A percentile compares a stretch with the other conserved stretches of the same genome.
phyloP scores from a whole-genome alignment of 1,140 invertebrate species.

The Eumeta japonica region DNA sequence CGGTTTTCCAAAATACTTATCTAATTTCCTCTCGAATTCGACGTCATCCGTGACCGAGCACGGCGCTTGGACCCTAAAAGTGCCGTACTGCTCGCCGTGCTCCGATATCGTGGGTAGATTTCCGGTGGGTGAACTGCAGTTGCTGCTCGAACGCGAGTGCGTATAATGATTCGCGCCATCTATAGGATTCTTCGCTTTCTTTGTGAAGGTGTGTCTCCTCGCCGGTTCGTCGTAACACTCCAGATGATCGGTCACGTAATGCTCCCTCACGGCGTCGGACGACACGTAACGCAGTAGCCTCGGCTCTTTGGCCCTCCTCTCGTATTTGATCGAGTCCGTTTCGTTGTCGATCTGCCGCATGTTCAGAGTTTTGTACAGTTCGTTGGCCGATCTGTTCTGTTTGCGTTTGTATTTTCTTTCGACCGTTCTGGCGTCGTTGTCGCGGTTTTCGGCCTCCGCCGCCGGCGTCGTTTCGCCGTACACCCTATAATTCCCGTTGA shows the following conservation, averaged over 20 bases:
- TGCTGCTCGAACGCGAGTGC: slow-evolving; percentile 44
- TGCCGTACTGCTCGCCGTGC: slow-evolving; percentile 38
- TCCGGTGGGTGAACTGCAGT: slow-evolving; percentile 37
- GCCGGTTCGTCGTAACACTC: slow-evolving; percentile 42
- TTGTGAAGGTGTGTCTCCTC: slow-evolving; percentile 36
- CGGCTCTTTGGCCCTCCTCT: slow-evolving; percentile 45
- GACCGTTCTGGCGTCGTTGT: slow-evolving; percentile 37
- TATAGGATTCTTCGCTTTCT: slow-evolving; percentile 42
- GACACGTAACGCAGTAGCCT: slow-evolving; percentile 42
- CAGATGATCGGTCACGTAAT: slow-evolving; percentile 39
- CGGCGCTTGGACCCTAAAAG: slow-evolving; percentile 27
- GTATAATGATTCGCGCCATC: slow-evolving; percentile 48
- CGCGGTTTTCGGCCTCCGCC: slow-evolving; percentile 40
- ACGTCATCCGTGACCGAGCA: slow-evolving; percentile 19
- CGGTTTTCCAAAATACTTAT: slow-evolving; percentile 47
- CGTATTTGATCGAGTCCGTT: slow-evolving; percentile 45
- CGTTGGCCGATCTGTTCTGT: slow-evolving; percentile 30
- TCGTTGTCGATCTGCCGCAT: slow-evolving; percentile 41
- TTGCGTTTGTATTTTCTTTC: slow-evolving; percentile 37
- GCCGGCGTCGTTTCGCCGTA: slow-evolving; percentile 46
- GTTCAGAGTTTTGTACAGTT: slow-evolving; percentile 30
- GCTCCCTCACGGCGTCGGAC: slow-evolving; percentile 37
- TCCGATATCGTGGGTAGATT: slow-evolving; percentile 48
- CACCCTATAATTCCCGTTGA: slow-evolving; percentile 46
- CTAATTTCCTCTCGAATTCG: slow-evolving; percentile 39